Evolutionary conservation across 2,888 invertebrate species (phyloP).

Genomic region (Rhabditoides inermis): DNA sequence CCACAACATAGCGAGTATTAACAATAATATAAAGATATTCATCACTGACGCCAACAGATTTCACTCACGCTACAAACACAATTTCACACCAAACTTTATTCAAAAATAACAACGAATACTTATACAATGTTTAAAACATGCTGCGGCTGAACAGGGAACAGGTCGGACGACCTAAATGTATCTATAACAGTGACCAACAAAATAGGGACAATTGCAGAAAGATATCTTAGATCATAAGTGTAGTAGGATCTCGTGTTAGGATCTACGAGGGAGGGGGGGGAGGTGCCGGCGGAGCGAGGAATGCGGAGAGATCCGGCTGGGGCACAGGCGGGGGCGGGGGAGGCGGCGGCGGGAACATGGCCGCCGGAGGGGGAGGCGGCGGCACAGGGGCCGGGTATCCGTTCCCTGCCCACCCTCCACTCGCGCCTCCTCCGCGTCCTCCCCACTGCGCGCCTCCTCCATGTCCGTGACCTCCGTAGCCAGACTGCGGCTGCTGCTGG

Average conservation of each 20-base stretch:
- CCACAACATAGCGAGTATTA: too few species aligned
- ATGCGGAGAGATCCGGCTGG: conserved; percentile 7
- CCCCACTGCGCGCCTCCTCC: background rate
- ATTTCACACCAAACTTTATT: too few species aligned
- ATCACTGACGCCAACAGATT: too few species aligned
- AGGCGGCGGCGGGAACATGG: conserved; percentile 26
- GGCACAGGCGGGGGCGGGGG: conserved; percentile 31
- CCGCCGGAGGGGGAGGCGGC: conserved; percentile 22
- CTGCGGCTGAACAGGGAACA: background rate
- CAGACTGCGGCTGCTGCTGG: background rate
- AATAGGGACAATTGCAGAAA: too few species aligned
- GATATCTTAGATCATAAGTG: too few species aligned
- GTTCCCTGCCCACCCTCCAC: conserved; percentile 1
- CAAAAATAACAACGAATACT: background rate
- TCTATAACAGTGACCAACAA: too few species aligned
- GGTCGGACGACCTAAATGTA: background rate
- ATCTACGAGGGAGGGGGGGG: conserved; percentile 14
- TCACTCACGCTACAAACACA: too few species aligned
- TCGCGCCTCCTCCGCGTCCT: background rate
- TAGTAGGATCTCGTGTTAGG: too few species aligned
- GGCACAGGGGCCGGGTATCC: conserved; percentile 31
- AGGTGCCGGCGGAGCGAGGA: conserved; percentile 10
- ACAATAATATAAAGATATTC: too few species aligned
- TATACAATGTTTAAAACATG: background rate
- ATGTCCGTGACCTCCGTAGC: background rate